phyloP scores from a whole-genome alignment of 2,113 vertebrate species.

The Tupaia chinensis region DNA sequence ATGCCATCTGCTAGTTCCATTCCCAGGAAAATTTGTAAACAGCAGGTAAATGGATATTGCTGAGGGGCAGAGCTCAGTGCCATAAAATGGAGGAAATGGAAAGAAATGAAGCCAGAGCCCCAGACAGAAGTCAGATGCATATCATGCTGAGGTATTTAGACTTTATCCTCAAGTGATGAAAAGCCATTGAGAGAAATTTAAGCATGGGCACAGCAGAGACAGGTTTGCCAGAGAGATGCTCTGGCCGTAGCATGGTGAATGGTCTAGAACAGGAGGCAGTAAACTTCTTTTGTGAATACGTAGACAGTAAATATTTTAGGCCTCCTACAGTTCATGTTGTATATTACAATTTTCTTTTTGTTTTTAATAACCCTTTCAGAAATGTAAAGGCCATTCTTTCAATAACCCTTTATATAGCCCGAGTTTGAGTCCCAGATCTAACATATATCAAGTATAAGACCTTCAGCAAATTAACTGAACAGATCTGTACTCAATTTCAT shows the following conservation, averaged over 20 bases:
- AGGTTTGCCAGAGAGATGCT: conserved; percentile 28
- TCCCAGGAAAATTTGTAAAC: neutral
- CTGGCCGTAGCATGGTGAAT: neutral
- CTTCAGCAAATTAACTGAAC: conserved; percentile 7
- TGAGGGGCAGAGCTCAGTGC: neutral
- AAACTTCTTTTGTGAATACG: too few species aligned
- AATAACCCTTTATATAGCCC: conserved; percentile 1
- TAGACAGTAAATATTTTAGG: neutral
- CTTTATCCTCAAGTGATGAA: neutral
- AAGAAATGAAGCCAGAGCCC: neutral
- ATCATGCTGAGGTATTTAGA: neutral
- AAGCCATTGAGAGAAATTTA: conserved; percentile 25
- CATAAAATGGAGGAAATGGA: neutral
- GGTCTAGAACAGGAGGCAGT: neutral
- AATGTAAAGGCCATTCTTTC: neutral
- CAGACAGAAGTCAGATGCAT: neutral
- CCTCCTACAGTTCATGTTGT: neutral
- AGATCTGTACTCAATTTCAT: conserved; percentile 42
- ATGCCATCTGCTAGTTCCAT: too few species aligned
- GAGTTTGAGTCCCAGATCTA: neutral
- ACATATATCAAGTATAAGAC: neutral
- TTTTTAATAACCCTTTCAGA: conserved; percentile 29
- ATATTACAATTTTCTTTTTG: neutral
- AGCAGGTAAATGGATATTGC: neutral
- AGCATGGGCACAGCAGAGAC: neutral